A percentile compares a stretch with the other conserved stretches of the same genome.
These are phyloP conservation scores for Drosophila anceps DNA, from an alignment of 2,888 invertebrate species.

Conservation along the genomic window DNA sequence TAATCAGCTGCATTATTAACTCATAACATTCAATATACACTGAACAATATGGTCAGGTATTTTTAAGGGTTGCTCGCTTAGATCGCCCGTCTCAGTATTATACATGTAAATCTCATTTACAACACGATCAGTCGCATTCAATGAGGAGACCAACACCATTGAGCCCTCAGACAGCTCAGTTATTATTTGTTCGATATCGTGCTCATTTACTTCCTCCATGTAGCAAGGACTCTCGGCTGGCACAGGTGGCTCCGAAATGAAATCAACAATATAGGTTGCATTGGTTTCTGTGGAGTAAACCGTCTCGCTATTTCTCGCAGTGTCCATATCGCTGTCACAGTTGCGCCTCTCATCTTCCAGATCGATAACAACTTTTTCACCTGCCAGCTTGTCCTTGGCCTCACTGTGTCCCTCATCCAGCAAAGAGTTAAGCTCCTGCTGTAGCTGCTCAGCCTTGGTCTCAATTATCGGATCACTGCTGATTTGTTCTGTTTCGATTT, in stretches of 20 bases:
- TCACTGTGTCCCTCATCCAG: constrained; percentile 42
- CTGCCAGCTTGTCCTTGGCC: constrained; percentile 16
- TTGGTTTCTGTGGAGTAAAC: constrained; percentile 19
- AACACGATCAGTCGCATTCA: constrained; percentile 79
- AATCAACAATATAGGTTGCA: constrained; percentile 45
- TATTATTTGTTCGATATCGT: constrained; percentile 81
- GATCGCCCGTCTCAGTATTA: constrained; percentile 80
- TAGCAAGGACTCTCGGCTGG: background rate
- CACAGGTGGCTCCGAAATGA: constrained; percentile 29
- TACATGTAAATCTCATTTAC: constrained; percentile 84
- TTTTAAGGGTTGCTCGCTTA: constrained; percentile 83
- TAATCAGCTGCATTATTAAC: constrained; percentile 42
- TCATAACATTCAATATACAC: constrained; percentile 83
- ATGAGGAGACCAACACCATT: constrained; percentile 83
- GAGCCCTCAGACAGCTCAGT: constrained; percentile 82
- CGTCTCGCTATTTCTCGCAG: background rate
- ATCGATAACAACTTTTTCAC: constrained; percentile 45
- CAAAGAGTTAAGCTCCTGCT: constrained; percentile 62
- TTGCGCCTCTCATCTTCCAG: constrained; percentile 57
- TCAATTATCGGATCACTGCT: constrained; percentile 3
- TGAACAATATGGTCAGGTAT: constrained; percentile 84
- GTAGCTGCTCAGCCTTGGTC: constrained; percentile 45
- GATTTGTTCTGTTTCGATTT: constrained; percentile 53
- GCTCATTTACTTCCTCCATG: constrained; percentile 52
- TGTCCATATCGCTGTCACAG: constrained; percentile 48